phyloP scores from a whole-genome alignment of 2,888 invertebrate genomes.

The Encarsia formosa region DNA sequence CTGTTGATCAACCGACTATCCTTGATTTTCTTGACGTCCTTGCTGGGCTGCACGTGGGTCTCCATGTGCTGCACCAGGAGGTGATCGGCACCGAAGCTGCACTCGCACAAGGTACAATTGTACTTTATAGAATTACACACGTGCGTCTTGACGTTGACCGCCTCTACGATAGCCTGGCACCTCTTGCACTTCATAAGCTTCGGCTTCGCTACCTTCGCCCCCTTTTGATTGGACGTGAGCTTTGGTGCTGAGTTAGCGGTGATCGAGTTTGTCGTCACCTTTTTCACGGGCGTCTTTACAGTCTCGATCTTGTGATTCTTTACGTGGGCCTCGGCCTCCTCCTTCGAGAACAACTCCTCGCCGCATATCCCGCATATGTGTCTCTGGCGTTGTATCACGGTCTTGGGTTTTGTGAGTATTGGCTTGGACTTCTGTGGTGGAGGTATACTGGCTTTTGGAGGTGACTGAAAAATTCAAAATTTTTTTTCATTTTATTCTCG shows the following conservation, averaged over 20 bases:
- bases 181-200: slow-evolving; percentile 48
- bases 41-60: slow-evolving; percentile 19
- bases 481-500: no score
- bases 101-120: slow-evolving; percentile 23
- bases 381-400: slow-evolving; percentile 28
- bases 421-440: no score
- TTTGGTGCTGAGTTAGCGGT: not conserved
- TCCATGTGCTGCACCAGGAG: slow-evolving; percentile 26
- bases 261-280: not conserved
- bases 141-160: slow-evolving; percentile 42
- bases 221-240: not conserved
- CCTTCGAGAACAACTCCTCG: slow-evolving; percentile 33
- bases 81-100: slow-evolving; percentile 26
- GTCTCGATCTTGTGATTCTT: slow-evolving; percentile 6
- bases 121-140: slow-evolving; percentile 34
- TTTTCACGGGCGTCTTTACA: not conserved
- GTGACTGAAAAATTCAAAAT: no score
- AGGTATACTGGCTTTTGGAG: no score
- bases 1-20: no score
- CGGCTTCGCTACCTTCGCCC: slow-evolving; percentile 29
- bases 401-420: no score
- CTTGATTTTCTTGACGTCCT: no score
- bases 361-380: slow-evolving; percentile 42
- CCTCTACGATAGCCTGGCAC: slow-evolving; percentile 47
- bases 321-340: slow-evolving; percentile 39